Percentiles rank a stretch among this genome's conserved stretches.
These are phyloP conservation scores for Microplitis mediator DNA, from an alignment of 1,140 invertebrate genomes.

Conservation along the genomic window DNA sequence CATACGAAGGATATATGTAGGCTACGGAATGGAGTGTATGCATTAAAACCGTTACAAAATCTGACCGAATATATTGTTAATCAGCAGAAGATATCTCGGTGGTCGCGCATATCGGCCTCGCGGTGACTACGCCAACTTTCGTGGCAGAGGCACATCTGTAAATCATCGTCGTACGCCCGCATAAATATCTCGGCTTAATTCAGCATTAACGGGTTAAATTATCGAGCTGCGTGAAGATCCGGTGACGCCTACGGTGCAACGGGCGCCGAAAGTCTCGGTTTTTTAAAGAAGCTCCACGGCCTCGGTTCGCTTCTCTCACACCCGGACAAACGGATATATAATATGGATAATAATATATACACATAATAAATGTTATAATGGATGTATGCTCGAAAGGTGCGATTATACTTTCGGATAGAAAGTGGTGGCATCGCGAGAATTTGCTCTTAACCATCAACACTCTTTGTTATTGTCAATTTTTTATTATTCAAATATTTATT, in stretches of 20 bases:
- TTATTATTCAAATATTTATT: too few species aligned
- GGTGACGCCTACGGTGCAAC: constrained; percentile 38
- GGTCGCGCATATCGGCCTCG: not conserved
- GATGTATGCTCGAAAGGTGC: too few species aligned
- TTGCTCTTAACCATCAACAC: too few species aligned
- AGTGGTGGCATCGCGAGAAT: too few species aligned
- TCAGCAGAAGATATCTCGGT: constrained; percentile 7
- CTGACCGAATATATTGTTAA: constrained; percentile 4
- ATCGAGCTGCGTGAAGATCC: constrained; percentile 34
- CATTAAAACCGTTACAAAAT: constrained; percentile 10
- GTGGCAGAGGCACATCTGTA: constrained; percentile 24
- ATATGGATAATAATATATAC: too few species aligned
- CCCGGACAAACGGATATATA: too few species aligned
- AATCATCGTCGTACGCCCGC: constrained; percentile 40
- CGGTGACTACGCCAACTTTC: not conserved
- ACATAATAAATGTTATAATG: too few species aligned
- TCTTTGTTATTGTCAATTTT: too few species aligned
- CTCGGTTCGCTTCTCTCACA: not conserved
- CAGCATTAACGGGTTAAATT: constrained; percentile 49
- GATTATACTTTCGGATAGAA: too few species aligned
- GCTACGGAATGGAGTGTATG: not conserved
- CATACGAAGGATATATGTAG: not conserved
- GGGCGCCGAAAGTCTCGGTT: not conserved
- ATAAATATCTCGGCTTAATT: constrained; percentile 49
- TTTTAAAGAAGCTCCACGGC: too few species aligned